Percentiles rank a stretch among this genome's conserved stretches.
phyloP scores from a whole-genome alignment of 2,113 vertebrate species.

The Bothrops jararaca region DNA sequence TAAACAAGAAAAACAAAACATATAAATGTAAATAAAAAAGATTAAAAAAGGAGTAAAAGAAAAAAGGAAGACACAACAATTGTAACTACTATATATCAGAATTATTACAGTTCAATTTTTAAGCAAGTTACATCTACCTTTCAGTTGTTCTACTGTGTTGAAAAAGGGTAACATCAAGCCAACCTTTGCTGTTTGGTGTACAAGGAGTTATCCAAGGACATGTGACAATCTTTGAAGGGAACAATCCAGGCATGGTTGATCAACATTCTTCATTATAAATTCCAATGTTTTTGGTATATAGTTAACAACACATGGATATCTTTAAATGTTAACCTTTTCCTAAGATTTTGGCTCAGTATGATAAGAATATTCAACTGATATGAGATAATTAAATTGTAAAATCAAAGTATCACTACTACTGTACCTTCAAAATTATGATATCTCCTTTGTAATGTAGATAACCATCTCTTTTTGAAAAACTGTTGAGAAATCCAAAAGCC shows the following conservation, averaged over 20 bases:
- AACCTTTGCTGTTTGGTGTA: neutral
- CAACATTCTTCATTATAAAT: neutral
- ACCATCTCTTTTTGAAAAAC: neutral
- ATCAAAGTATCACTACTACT: neutral
- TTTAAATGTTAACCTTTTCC: neutral
- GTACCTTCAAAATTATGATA: neutral
- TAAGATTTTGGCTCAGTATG: neutral
- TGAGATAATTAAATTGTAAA: neutral
- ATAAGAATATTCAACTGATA: neutral
- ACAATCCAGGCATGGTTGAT: neutral
- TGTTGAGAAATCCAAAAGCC: neutral
- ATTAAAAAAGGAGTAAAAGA: neutral
- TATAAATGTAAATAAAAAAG: neutral
- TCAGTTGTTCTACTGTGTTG: neutral
- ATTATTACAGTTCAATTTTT: neutral
- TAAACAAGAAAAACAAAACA: neutral
- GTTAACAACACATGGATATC: neutral
- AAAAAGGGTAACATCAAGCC: neutral
- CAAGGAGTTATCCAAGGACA: neutral
- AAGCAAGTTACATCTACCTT: neutral
- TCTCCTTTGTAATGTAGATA: neutral
- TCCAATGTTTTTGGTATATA: neutral
- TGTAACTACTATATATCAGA: neutral
- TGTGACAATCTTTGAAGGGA: neutral
- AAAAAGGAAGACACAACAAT: neutral